Conservation (phyloP, 2,113 vertebrate genomes). For the Eclectus roratus region DNA sequence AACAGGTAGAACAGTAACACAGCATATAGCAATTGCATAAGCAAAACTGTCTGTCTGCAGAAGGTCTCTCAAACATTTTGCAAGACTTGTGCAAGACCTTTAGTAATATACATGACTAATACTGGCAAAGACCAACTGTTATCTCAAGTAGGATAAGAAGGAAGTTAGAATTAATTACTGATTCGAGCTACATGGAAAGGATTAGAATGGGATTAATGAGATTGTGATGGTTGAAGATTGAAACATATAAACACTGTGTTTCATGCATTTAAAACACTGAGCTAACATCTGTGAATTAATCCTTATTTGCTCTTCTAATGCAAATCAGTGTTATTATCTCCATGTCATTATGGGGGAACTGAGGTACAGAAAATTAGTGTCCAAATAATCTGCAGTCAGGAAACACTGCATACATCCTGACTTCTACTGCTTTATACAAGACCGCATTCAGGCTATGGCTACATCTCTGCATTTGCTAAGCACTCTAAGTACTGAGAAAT, state of each 20-base stretch:
- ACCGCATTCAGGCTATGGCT: neutral
- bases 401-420: neutral
- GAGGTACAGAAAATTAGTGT: neutral
- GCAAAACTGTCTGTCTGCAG: neutral
- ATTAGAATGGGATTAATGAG: slow-evolving; percentile 30
- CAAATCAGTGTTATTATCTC: neutral
- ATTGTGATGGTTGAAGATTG: neutral
- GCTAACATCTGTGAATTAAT: slow-evolving; percentile 20
- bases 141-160: neutral
- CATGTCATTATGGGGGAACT: neutral
- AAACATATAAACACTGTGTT: neutral
- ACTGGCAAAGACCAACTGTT: neutral
- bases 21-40: neutral
- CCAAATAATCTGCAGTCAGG: neutral
- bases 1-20: too few species aligned
- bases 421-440: neutral
- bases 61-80: neutral
- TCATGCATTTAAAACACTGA: neutral
- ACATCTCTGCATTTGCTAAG: neutral
- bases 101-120: slow-evolving; percentile 11
- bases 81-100: neutral
- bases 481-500: neutral
- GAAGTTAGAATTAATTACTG: slow-evolving; percentile 7
- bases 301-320: neutral
- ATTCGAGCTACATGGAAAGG: neutral